These are phyloP conservation scores for Drosophila pallidifrons DNA, from an alignment of 1,140 invertebrate species.

Conservation along the genomic window DNA sequence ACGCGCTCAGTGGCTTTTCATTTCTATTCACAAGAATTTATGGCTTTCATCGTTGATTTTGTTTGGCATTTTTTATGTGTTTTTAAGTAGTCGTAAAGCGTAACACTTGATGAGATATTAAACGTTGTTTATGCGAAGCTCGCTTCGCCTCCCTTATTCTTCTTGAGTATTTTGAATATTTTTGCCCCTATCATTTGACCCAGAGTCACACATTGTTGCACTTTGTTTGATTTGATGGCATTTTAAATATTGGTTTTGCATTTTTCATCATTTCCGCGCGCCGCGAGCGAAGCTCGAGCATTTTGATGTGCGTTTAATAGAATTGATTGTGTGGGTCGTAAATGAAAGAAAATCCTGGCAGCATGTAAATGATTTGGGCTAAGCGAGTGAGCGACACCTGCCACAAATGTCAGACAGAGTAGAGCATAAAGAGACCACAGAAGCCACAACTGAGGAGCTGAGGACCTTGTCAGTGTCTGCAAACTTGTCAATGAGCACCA, in stretches of 20 bases:
- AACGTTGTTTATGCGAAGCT: slow-evolving; percentile 61
- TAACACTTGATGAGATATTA: slow-evolving; percentile 83
- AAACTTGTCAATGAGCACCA: slow-evolving; percentile 82
- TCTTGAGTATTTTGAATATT: background rate
- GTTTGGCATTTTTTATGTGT: slow-evolving; percentile 72
- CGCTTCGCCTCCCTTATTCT: background rate
- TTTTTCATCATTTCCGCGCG: slow-evolving; percentile 71
- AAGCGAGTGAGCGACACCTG: slow-evolving; percentile 54
- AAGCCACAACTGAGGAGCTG: slow-evolving; percentile 22
- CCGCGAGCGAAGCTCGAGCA: slow-evolving; percentile 10
- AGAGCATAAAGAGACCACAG: slow-evolving; percentile 72
- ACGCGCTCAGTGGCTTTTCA: slow-evolving; percentile 69
- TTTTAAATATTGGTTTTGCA: slow-evolving; percentile 82
- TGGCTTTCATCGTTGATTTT: slow-evolving; percentile 81
- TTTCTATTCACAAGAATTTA: slow-evolving; percentile 78
- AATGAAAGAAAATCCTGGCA: slow-evolving; percentile 23
- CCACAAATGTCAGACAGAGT: slow-evolving; percentile 55
- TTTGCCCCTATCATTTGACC: slow-evolving; percentile 35
- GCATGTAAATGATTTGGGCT: slow-evolving; percentile 45
- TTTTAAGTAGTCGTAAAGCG: slow-evolving; percentile 83
- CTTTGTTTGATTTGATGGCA: slow-evolving; percentile 75
- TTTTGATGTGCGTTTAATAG: slow-evolving; percentile 69
- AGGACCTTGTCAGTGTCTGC: slow-evolving; percentile 74
- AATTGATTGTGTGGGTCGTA: slow-evolving; percentile 59
- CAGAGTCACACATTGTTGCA: slow-evolving; percentile 61